Conservation (phyloP, 2,113 vertebrate genomes). For the Microcebus griseorufus region DNA sequence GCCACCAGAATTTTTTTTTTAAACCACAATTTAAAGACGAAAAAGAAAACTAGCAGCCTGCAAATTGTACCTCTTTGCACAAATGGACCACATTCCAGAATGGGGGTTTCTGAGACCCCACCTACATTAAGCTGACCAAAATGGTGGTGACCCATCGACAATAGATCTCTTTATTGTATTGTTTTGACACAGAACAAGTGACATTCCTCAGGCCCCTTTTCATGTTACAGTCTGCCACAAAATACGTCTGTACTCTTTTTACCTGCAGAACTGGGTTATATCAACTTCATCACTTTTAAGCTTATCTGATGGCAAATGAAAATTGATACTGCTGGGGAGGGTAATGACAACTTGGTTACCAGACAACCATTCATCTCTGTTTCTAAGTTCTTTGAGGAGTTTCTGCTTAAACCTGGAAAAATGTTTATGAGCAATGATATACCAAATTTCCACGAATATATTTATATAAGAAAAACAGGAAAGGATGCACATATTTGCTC, state of each 20-base stretch:
- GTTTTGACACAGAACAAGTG: conserved; percentile 41
- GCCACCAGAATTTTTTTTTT: conserved; percentile 47
- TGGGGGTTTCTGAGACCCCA: neutral
- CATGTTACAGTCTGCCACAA: conserved; percentile 22
- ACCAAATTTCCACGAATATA: neutral
- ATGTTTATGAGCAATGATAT: neutral
- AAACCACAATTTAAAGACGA: conserved; percentile 69
- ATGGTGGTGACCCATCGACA: neutral
- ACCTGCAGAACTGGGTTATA: neutral
- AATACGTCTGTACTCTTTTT: neutral
- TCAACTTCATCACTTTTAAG: neutral
- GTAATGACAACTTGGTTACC: neutral
- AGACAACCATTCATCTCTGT: neutral
- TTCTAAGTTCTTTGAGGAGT: neutral
- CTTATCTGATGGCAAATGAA: conserved; percentile 55
- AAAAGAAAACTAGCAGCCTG: conserved; percentile 53
- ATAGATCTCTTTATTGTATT: neutral
- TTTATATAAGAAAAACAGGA: conserved; percentile 12
- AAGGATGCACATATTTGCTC: neutral
- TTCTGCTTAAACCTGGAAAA: conserved; percentile 51
- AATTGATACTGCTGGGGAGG: neutral
- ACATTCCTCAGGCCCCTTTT: conserved; percentile 66
- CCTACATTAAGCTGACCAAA: neutral
- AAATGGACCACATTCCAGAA: neutral
- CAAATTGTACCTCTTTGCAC: neutral